Evolutionary conservation across 2,888 invertebrate species (phyloP).

Genomic region (Arge pagana): DNA sequence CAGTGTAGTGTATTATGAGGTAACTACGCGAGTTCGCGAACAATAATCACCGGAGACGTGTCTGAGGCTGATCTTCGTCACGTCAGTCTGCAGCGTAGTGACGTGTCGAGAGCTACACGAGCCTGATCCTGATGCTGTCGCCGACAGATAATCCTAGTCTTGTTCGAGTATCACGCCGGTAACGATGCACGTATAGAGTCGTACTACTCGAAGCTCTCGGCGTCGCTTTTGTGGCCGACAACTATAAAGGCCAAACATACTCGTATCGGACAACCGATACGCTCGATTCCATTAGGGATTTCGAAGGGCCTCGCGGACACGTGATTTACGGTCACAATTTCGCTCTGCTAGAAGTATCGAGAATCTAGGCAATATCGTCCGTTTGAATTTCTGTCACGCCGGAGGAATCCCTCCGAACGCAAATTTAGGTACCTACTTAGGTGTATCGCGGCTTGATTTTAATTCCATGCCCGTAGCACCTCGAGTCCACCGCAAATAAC

Average conservation of each 20-base stretch:
- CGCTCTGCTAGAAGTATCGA: no score
- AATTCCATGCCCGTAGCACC: no score
- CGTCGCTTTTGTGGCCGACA: background rate
- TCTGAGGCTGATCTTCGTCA: conserved; percentile 4
- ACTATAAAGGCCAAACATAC: conserved; percentile 1
- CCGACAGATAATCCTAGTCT: conserved; percentile 12
- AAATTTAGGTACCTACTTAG: no score
- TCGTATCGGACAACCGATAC: conserved; percentile 1
- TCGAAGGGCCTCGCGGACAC: no score
- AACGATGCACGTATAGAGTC: background rate
- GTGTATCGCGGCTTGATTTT: no score
- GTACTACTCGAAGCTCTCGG: background rate
- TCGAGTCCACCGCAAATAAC: no score
- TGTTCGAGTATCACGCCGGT: background rate
- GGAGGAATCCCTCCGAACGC: no score
- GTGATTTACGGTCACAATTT: no score
- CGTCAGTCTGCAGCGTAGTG: conserved; percentile 12
- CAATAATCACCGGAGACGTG: background rate
- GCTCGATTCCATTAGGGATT: conserved; percentile 20
- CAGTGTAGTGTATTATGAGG: no score
- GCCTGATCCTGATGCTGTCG: background rate
- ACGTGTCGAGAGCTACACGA: background rate
- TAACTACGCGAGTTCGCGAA: background rate
- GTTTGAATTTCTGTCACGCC: no score
- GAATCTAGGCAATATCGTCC: no score